Conservation (phyloP, 2,797 vertebrate genomes). For the Spheniscus humboldti region DNA sequence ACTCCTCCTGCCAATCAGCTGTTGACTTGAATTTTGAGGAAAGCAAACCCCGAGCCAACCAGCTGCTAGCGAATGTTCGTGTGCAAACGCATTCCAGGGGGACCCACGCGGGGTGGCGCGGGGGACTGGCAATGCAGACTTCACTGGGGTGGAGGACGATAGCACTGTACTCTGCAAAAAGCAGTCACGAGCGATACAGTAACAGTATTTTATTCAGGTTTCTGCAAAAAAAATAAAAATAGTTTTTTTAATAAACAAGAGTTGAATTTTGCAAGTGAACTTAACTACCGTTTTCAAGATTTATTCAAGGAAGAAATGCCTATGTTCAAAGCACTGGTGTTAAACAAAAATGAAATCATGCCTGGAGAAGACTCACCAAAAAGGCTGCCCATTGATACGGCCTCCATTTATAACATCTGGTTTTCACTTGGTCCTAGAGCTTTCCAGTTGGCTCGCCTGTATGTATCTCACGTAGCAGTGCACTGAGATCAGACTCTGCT, state of each 20-base stretch:
- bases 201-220: slow-evolving; percentile 86
- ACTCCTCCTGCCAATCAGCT: slow-evolving; percentile 81
- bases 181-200: slow-evolving; percentile 76
- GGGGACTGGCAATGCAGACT: slow-evolving; percentile 73
- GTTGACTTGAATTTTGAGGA: slow-evolving; percentile 79
- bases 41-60: slow-evolving; percentile 44
- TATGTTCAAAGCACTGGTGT: slow-evolving; percentile 77
- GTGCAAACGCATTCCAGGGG: slow-evolving; percentile 70
- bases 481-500: slow-evolving; percentile 77
- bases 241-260: slow-evolving; percentile 82
- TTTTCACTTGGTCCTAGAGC: slow-evolving; percentile 74
- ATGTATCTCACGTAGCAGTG: slow-evolving; percentile 77
- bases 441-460: slow-evolving; percentile 80
- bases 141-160: slow-evolving; percentile 79
- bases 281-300: slow-evolving; percentile 81
- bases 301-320: slow-evolving; percentile 74
- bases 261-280: slow-evolving; percentile 81
- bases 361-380: slow-evolving; percentile 60
- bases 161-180: slow-evolving; percentile 73
- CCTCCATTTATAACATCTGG: slow-evolving; percentile 65
- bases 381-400: slow-evolving; percentile 51
- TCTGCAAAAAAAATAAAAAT: slow-evolving; percentile 78
- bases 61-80: slow-evolving; percentile 73
- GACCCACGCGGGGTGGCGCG: slow-evolving; percentile 62
- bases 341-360: slow-evolving; percentile 53